Evolutionary conservation across 2,888 invertebrate genomes (phyloP).

Genomic region (Hydriomena furcata): DNA sequence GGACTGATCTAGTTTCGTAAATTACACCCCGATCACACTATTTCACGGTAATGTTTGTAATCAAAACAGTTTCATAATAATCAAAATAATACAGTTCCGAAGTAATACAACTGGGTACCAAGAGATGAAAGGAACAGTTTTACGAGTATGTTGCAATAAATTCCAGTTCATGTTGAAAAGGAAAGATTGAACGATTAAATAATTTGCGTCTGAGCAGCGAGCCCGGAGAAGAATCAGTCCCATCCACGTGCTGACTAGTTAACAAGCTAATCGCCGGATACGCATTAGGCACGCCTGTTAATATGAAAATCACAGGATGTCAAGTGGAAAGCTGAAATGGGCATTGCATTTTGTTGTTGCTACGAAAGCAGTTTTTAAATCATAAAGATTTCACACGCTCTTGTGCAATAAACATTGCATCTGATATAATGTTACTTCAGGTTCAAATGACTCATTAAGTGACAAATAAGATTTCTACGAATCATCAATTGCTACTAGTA

Average conservation of each 20-base stretch:
- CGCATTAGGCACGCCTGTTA: conserved; percentile 34
- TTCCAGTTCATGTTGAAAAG: neutral
- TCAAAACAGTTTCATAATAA: conserved; percentile 20
- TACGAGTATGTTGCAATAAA: conserved; percentile 6
- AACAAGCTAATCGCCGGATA: conserved; percentile 37
- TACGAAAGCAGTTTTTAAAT: conserved; percentile 30
- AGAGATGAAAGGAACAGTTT: conserved; percentile 8
- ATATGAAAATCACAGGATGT: conserved; percentile 40
- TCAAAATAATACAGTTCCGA: neutral
- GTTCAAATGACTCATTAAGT: conserved; percentile 9
- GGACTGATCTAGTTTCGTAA: conserved; percentile 54
- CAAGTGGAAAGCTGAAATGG: conserved; percentile 36
- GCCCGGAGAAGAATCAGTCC: conserved; percentile 8
- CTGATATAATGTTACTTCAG: neutral
- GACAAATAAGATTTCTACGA: conserved; percentile 15
- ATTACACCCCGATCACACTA: conserved; percentile 28
- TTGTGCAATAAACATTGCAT: neutral
- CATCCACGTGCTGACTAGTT: conserved; percentile 31
- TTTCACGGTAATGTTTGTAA: conserved; percentile 29
- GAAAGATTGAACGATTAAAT: conserved; percentile 8
- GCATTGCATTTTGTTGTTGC: conserved; percentile 20
- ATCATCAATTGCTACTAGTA: conserved; percentile 5
- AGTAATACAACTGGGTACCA: conserved; percentile 6
- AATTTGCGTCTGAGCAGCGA: conserved; percentile 6
- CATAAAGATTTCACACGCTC: conserved; percentile 14